Percentiles rank a stretch among this genome's conserved stretches.
Conservation (phyloP, 1,140 invertebrate genomes). For the Lepidotrigona ventralis region DNA sequence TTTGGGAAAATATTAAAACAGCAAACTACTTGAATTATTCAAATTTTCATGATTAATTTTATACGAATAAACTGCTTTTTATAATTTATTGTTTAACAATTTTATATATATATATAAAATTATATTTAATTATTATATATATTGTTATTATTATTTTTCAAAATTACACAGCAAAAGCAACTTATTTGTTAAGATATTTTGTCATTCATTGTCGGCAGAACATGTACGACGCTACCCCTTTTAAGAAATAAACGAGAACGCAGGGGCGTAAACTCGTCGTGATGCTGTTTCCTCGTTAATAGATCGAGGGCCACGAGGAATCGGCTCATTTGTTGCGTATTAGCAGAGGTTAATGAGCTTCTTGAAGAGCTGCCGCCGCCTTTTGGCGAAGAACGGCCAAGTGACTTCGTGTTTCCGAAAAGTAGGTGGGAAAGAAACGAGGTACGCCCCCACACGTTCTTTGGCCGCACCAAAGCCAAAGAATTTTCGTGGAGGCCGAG, state of each 20-base stretch:
- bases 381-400: slow-evolving; percentile 59
- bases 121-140: no score
- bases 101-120: no score
- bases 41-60: no score
- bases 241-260: slow-evolving; percentile 39
- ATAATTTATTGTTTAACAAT: no score
- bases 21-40: no score
- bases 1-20: no score
- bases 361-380: slow-evolving; percentile 60
- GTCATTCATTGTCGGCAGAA: no score
- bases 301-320: slow-evolving; percentile 30
- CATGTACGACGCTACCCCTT: neutral
- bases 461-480: no score
- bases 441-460: slow-evolving; percentile 61
- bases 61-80: no score
- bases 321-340: slow-evolving; percentile 72
- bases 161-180: no score
- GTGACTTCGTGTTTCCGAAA: slow-evolving; percentile 52
- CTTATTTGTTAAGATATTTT: no score
- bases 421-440: slow-evolving; percentile 55
- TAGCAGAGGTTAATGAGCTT: slow-evolving; percentile 74
- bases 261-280: slow-evolving; percentile 48
- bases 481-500: slow-evolving; percentile 6
- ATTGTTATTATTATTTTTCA: no score
- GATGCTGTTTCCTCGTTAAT: neutral